Base-by-base conservation (phyloP, 2,888 invertebrate genomes). In the Gymnocheta viridis region DNA sequence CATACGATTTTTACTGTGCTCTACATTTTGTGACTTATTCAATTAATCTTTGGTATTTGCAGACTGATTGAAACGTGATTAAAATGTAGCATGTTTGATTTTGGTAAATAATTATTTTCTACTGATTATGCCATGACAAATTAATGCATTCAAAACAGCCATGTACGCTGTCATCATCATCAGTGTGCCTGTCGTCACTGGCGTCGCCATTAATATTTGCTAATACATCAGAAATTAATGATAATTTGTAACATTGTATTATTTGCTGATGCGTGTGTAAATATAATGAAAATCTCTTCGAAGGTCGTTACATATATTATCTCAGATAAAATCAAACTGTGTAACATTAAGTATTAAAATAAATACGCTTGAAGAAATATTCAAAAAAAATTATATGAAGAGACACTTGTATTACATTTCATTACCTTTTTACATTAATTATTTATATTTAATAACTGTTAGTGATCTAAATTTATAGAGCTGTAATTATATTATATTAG, bases 1-100 rank as follows among this genome's bases (percentile, higher is more conserved):
- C 35, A 56, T 32, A 24, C 2, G 14, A 0, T 32, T 54, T 54
- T 35, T 35, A 5, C 3, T 54, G 14, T 14, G 29, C 4, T 27
- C 7, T 9, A 2, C 12, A 10, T 56, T 58, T 12, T 32, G 9
- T 38, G 7, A 0, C 17, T 32, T 73, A 38, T 74, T 44, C 22
- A 64, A 76, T 56, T 66, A 66, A 66, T 44, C 54, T 66, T 54
- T 14, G n/a, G 29, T 41, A 54, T 51, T 64, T 64, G 64, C 7
- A 17, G n/a, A 76, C n/a, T 76, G 44, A 76, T 76, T 76, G 66
- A 47, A 41, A 41, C 64, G 54, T 64, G 62, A 74, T 62, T 54
- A 74, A 64, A 56, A 32, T 66, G 54, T 24, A 29, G 24, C 32
- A 32, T 64, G 44, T 56, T 66, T 32, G 74, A 74, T 56, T 64